Base-by-base conservation (phyloP, 2,113 vertebrate genomes). In the Thomomys bottae region DNA sequence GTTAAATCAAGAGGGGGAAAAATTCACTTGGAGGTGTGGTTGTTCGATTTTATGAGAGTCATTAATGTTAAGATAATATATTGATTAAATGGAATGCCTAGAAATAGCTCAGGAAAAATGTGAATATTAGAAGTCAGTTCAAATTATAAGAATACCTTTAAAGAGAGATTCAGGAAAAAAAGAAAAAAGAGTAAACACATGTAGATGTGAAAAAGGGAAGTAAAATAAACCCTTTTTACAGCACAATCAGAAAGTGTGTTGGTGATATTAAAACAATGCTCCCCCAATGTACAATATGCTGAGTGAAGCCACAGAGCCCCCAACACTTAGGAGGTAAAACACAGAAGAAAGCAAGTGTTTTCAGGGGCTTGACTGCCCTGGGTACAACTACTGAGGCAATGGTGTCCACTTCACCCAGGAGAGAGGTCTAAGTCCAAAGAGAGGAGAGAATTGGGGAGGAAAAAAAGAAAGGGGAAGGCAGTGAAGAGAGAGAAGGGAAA, bases 31-130 rank as follows among this genome's bases (percentile, higher is more conserved):
- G 38, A 77, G 24, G 77, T 10, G 36, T 84, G 11, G 28, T 57
- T 89, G 14, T 71, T 95, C 61, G 10, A 42, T 64, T 32, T 80
- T 71, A 77, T 64, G 57, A 86, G 81, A 89, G 30, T 24, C n/a
- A 68, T 78, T 89, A 80, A 54, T 87, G 93, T 89, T 87, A 72
- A 87, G 64, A 80, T 64, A 95, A 91, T 49, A 54, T 61, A 68
- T 68, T 77, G 54, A 84, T 34, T 84, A 77, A 89, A 45, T 84
- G 26, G 87, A 87, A 94, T 7, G 32, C 87, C 15, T 26, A 6
- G 24, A 91, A 61, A 61, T 24, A 87, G 49, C 40, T 87, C 67
- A 11, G 64, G 28, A 38, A 84, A 73, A 78, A 63, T 63, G 23
- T 34, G 21, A 88, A 32, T 28, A 57, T 12, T 54, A 81, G 49